A percentile compares a stretch with the other conserved stretches of the same genome.
phyloP scores from a whole-genome alignment of 2,888 invertebrate species.

The Mechanitis mazaeus region DNA sequence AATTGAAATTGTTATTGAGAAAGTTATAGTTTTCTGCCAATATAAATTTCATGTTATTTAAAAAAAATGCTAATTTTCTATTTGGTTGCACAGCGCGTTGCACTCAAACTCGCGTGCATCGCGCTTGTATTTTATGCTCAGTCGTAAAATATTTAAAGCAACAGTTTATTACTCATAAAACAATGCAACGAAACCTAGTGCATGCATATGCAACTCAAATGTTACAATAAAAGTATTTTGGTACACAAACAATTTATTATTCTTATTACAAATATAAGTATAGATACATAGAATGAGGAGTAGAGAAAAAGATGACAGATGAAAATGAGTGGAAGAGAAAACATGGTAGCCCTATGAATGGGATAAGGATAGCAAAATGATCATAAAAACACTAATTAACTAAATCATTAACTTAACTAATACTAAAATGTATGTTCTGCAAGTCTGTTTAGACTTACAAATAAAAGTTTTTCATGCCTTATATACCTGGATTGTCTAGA shows the following conservation, averaged over 20 bases:
- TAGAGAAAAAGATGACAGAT: too few relatives aligned
- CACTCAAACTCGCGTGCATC: constrained; percentile 26
- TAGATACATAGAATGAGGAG: too few relatives aligned
- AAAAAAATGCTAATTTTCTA: constrained; percentile 1
- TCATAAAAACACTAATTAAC: too few relatives aligned
- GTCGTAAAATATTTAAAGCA: constrained; percentile 62
- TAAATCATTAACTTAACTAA: too few relatives aligned
- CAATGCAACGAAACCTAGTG: constrained; percentile 25
- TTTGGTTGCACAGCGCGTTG: constrained; percentile 4
- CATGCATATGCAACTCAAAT: constrained; percentile 20
- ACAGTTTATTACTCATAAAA: constrained; percentile 58
- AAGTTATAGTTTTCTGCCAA: not conserved
- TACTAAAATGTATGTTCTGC: too few relatives aligned
- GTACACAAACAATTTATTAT: constrained; percentile 4
- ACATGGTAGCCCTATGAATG: too few relatives aligned
- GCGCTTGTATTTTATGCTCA: constrained; percentile 51
- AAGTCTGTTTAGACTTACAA: too few relatives aligned
- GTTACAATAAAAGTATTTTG: constrained; percentile 12
- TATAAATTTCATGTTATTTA: not conserved
- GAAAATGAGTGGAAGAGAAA: too few relatives aligned
- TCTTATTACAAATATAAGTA: not conserved
- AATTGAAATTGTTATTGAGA: not conserved
- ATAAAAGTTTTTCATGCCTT: too few relatives aligned
- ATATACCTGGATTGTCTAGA: too few relatives aligned
- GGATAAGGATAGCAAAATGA: too few relatives aligned